Base-by-base conservation (phyloP, 2,888 invertebrate species). In the Mesoligia furuncula region DNA sequence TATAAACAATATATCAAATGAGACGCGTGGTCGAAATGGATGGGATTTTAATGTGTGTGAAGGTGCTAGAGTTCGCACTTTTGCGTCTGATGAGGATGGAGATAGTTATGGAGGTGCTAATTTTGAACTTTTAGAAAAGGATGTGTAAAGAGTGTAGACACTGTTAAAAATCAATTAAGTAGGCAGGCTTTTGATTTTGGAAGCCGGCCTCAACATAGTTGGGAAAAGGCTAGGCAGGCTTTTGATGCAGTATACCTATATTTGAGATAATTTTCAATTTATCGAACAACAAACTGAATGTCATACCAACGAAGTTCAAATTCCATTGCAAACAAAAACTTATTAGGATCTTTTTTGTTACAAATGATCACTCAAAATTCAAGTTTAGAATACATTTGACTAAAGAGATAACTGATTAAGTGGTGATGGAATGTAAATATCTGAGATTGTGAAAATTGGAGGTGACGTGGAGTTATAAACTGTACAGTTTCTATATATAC, bases 1-100 rank as follows among this genome's bases (percentile, higher is more conserved):
- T 72, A 87, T 88, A 88, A 89, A 89, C 88, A 89, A 88, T 89
- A 86, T 82, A 86, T 87, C 83, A 84, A 86, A 71, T 81, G 73
- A 62, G 76, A 73, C 79, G 73, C 71, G 81, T 79, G 68, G 51
- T 72, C 27, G 39, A 77, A 79, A 80, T 74, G 77, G 73, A 74
- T 73, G 70, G 39, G 64, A 27, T 69, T 68, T 85, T 68, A 65
- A 73, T 45, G 36, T 45, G 57, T 13, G 24, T 61, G 24, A 27
- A 66, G 65, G 80, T 84, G 75, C 64, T 39, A 54, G 36, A 79
- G 27, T 80, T 83, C 39, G 51, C 75, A 65, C 71, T 61, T 48
- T 59, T 61, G 61, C 1, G 15, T 24, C 67, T 64, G n/a, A 68
- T 80, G 42, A 59, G 7, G 17, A 17, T 15, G 0, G 15, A 54